phyloP scores from a whole-genome alignment of 2,888 invertebrate genomes.

The Parnassius orleans region DNA sequence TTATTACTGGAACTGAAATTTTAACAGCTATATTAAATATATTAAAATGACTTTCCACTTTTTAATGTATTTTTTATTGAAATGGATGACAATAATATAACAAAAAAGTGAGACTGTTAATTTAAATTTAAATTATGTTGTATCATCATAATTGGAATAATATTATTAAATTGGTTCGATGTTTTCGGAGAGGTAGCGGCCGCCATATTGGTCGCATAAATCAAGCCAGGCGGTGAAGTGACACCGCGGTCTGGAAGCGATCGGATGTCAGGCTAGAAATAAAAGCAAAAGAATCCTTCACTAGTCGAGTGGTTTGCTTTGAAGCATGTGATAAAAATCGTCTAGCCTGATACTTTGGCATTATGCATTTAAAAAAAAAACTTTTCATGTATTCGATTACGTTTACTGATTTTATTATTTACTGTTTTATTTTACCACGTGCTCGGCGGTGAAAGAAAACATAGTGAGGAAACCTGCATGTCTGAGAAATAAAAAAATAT shows the following conservation, averaged over 20 bases:
- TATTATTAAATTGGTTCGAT: conserved; percentile 59
- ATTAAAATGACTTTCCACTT: too few species aligned
- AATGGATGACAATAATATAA: background rate
- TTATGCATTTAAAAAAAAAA: background rate
- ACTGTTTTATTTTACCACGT: too few species aligned
- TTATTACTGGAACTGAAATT: too few species aligned
- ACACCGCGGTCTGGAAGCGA: conserved; percentile 73
- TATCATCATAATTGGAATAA: conserved; percentile 48
- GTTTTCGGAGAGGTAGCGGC: conserved; percentile 70
- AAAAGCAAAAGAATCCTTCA: conserved; percentile 73
- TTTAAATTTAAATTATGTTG: conserved; percentile 32
- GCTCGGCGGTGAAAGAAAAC: too few species aligned
- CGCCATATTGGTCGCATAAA: conserved; percentile 80
- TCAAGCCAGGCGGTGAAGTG: conserved; percentile 72
- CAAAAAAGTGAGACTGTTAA: background rate
- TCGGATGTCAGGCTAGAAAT: conserved; percentile 76
- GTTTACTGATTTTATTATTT: too few species aligned
- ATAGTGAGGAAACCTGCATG: too few species aligned
- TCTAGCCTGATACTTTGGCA: conserved; percentile 47
- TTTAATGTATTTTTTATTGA: too few species aligned
- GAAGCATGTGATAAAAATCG: conserved; percentile 71
- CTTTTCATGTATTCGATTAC: too few species aligned
- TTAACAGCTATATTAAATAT: too few species aligned
- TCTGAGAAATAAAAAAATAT: too few species aligned
- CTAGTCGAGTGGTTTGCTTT: conserved; percentile 75